Evolutionary conservation across 2,888 invertebrate genomes (phyloP).

Genomic region (Piscicola geometra): DNA sequence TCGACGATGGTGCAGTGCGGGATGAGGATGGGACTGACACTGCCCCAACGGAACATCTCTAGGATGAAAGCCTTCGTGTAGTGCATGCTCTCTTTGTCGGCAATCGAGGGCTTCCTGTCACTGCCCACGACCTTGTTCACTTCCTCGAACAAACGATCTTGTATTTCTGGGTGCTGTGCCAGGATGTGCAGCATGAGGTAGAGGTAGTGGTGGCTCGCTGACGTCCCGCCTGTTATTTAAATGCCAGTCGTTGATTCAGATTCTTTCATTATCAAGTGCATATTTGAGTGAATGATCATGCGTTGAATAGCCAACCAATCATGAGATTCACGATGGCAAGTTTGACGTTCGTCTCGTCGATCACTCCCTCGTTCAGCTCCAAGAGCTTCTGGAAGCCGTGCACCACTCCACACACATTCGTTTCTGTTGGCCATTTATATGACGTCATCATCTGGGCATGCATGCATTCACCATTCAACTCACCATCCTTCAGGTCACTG

Average conservation of each 20-base stretch:
- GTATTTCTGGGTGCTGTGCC: slow-evolving; percentile 30
- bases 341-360: slow-evolving; percentile 33
- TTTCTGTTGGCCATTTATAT: not conserved
- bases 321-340: slow-evolving; percentile 37
- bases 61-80: slow-evolving; percentile 33
- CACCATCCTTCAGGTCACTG: slow-evolving; percentile 21
- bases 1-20: slow-evolving; percentile 35
- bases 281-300: not conserved
- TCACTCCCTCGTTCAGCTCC: not conserved
- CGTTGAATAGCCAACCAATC: slow-evolving; percentile 10
- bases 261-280: not conserved
- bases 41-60: slow-evolving; percentile 34
- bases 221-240: slow-evolving; percentile 15
- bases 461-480: not conserved
- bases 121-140: slow-evolving; percentile 25
- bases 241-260: not conserved
- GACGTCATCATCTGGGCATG: not conserved
- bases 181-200: slow-evolving; percentile 37
- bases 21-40: slow-evolving; percentile 37
- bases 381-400: slow-evolving; percentile 31
- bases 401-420: slow-evolving; percentile 20
- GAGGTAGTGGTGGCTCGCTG: slow-evolving; percentile 34
- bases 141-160: slow-evolving; percentile 23
- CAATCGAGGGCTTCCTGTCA: slow-evolving; percentile 4
- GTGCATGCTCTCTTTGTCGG: slow-evolving; percentile 33